Evolutionary conservation across 2,888 invertebrate genomes (phyloP), one percentile per base, ranked within the genome.

Genomic region (Geophilus truncorum): DNA sequence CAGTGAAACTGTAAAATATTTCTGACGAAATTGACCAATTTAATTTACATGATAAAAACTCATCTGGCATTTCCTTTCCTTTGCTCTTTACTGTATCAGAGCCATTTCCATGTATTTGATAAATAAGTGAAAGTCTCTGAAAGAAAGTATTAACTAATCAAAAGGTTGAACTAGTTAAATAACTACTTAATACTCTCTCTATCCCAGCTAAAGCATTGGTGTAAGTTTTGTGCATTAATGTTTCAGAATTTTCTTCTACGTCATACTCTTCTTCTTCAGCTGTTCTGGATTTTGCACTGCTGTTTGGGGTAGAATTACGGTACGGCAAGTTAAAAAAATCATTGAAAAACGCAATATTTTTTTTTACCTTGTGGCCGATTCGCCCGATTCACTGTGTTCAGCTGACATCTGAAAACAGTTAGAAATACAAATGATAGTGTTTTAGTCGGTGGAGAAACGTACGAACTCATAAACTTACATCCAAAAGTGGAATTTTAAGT

Each of bases 401-500:
- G 15, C 15, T 2, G 36, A 40, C 36, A 40, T 40, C 36, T 40
- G 36, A 40, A 40, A 40, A 40, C n/a, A n/a, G n/a, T n/a, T n/a
- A n/a, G n/a, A n/a, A n/a, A n/a, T n/a, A n/a, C n/a, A n/a, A n/a
- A n/a, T n/a, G n/a, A n/a, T n/a, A n/a, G n/a, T n/a, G n/a, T n/a
- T n/a, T n/a, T n/a, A n/a, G n/a, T n/a, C n/a, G n/a, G n/a, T n/a
- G n/a, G n/a, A n/a, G n/a, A n/a, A n/a, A n/a, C n/a, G n/a, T n/a
- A n/a, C n/a, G n/a, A n/a, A n/a, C n/a, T n/a, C n/a, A n/a, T n/a
- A 32, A 78, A 78, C 40, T 45, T 9, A 78, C 40, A 45, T 78
- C 78, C 6, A 78, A 12, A 9, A 40, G 45, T 6, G 40, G 79
- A 34, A 62, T 6, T 28, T 28, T 57, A 28, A 28, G 7, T 30